Evolutionary conservation across 2,797 vertebrate species (phyloP).

Genomic region (Ara ararauna): DNA sequence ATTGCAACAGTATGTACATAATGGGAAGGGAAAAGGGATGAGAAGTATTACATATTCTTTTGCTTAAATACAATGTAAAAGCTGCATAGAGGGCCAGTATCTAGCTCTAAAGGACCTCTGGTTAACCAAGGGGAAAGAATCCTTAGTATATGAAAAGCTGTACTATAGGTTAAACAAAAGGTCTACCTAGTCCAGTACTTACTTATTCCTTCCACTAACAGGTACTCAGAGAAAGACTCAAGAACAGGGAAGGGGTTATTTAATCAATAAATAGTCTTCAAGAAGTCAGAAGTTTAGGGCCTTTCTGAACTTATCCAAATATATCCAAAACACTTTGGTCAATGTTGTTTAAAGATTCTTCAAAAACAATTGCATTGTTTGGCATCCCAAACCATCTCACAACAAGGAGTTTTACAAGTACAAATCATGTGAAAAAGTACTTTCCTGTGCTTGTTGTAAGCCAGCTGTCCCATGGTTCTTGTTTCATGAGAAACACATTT

Average conservation of each 20-base stretch:
- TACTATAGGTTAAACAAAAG: not conserved
- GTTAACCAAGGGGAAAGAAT: not conserved
- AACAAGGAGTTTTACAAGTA: not conserved
- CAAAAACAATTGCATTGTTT: not conserved
- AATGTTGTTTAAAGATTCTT: not conserved
- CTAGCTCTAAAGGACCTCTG: not conserved
- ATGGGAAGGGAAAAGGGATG: not conserved
- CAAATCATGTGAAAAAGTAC: not conserved
- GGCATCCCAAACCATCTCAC: not conserved
- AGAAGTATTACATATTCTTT: not conserved
- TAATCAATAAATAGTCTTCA: not conserved
- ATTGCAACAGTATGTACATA: not conserved
- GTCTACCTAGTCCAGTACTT: not conserved
- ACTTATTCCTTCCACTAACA: not conserved
- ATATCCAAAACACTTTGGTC: not conserved
- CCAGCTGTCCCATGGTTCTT: not conserved
- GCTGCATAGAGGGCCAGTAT: not conserved
- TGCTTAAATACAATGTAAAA: not conserved
- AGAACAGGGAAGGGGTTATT: not conserved
- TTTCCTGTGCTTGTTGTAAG: not conserved
- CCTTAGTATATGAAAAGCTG: not conserved
- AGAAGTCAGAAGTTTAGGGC: not conserved
- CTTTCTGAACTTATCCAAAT: not conserved
- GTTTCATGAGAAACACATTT: not conserved
- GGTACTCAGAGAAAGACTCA: not conserved